phyloP scores from a whole-genome alignment of 2,797 vertebrate species.

The Staurois parvus region DNA sequence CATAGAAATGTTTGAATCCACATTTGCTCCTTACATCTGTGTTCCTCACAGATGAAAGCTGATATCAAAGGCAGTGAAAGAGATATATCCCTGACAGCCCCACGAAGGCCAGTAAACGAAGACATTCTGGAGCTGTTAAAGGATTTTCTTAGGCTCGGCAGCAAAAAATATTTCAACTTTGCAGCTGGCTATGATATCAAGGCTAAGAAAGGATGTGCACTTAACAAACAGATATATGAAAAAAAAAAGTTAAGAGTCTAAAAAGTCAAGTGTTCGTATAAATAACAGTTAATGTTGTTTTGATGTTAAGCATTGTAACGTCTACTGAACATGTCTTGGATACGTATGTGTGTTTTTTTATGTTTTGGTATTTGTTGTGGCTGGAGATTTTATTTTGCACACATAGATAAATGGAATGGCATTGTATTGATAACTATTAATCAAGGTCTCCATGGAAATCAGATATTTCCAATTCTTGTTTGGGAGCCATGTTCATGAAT shows the following conservation, averaged over 20 bases:
- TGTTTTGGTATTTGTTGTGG: not conserved
- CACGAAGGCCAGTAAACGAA: conserved; percentile 50
- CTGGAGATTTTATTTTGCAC: not conserved
- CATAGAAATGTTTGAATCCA: conserved; percentile 53
- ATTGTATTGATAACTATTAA: not conserved
- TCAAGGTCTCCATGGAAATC: not conserved
- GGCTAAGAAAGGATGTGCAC: conserved; percentile 30
- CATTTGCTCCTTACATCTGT: conserved; percentile 52
- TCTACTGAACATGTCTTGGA: conserved; percentile 3
- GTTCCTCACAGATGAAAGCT: conserved; percentile 63
- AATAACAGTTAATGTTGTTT: conserved; percentile 16
- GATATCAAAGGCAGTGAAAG: conserved; percentile 63
- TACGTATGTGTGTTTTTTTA: conserved; percentile 6
- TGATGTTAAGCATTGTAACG: not conserved
- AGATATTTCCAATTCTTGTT: not conserved
- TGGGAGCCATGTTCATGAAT: too few relatives aligned
- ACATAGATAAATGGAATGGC: not conserved
- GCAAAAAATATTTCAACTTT: conserved; percentile 43
- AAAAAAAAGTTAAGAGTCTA: not conserved
- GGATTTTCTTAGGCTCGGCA: conserved; percentile 45
- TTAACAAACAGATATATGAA: conserved; percentile 13
- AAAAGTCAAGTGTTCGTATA: conserved; percentile 15
- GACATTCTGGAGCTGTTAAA: conserved; percentile 47
- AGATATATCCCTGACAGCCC: conserved; percentile 63
- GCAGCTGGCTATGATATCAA: conserved; percentile 37